phyloP scores from a whole-genome alignment of 2,113 vertebrate genomes.

The Dryoscopus gambensis region DNA sequence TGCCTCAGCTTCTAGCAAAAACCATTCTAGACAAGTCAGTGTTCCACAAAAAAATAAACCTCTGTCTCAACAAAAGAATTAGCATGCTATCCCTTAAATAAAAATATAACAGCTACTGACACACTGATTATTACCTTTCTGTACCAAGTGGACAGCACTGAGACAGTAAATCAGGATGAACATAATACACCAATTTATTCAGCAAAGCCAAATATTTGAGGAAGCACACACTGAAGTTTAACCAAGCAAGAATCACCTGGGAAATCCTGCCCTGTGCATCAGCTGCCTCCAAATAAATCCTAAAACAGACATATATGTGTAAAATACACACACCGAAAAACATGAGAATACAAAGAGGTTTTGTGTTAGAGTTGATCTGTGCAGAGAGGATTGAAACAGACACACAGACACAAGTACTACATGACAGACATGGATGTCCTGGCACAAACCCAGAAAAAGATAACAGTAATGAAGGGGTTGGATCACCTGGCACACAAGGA shows the following conservation, averaged over 20 bases:
- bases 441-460: neutral
- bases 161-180: constrained; percentile 70
- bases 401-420: rapidly evolving
- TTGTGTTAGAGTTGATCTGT: neutral
- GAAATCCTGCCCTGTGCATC: constrained; percentile 49
- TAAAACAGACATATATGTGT: neutral
- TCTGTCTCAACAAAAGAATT: neutral
- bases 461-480: neutral
- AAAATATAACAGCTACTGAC: constrained; percentile 68
- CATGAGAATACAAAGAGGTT: neutral
- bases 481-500: neutral
- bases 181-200: constrained; percentile 63
- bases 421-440: neutral
- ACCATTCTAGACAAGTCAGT: neutral
- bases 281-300: neutral
- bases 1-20: neutral
- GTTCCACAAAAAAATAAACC: constrained; percentile 20
- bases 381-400: neutral
- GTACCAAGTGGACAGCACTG: constrained; percentile 49
- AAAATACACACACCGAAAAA: neutral
- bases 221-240: constrained; percentile 66
- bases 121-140: constrained; percentile 67
- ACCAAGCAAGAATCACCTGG: constrained; percentile 58
- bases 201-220: constrained; percentile 71
- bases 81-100: constrained; percentile 63